Evolutionary conservation across 1,140 invertebrate species (phyloP).

Genomic region (Saxidomus purpurata): DNA sequence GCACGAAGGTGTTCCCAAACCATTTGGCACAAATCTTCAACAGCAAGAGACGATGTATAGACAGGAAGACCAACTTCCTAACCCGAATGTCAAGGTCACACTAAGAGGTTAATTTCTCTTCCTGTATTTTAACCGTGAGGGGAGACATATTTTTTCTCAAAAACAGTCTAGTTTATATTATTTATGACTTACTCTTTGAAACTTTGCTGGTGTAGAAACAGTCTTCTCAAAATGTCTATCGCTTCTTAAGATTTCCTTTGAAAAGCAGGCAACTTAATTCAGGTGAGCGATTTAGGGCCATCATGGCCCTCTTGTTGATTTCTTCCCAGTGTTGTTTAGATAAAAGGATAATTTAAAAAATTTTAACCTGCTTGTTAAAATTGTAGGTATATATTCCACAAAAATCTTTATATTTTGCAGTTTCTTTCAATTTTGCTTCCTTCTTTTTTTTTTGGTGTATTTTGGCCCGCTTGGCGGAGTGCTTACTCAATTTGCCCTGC

Average conservation of each 20-base stretch:
- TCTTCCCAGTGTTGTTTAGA: neutral
- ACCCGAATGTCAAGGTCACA: slow-evolving; percentile 27
- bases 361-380: too few relatives aligned
- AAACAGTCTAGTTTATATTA: neutral
- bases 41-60: neutral
- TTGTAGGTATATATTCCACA: too few relatives aligned
- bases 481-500: too few relatives aligned
- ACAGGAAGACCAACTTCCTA: slow-evolving; percentile 4
- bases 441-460: too few relatives aligned
- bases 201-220: neutral
- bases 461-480: too few relatives aligned
- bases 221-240: neutral
- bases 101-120: neutral
- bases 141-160: slow-evolving; percentile 19
- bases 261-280: neutral
- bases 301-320: slow-evolving; percentile 11
- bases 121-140: neutral
- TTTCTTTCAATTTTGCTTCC: too few relatives aligned
- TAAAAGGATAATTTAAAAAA: too few relatives aligned
- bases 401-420: too few relatives aligned
- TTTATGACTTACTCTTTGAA: neutral
- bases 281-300: slow-evolving; percentile 15
- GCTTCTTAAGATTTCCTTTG: neutral
- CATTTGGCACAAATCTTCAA: slow-evolving; percentile 32
- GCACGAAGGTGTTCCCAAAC: slow-evolving; percentile 25